phyloP scores from a whole-genome alignment of 1,140 invertebrate species.

The Mamestra configurata region DNA sequence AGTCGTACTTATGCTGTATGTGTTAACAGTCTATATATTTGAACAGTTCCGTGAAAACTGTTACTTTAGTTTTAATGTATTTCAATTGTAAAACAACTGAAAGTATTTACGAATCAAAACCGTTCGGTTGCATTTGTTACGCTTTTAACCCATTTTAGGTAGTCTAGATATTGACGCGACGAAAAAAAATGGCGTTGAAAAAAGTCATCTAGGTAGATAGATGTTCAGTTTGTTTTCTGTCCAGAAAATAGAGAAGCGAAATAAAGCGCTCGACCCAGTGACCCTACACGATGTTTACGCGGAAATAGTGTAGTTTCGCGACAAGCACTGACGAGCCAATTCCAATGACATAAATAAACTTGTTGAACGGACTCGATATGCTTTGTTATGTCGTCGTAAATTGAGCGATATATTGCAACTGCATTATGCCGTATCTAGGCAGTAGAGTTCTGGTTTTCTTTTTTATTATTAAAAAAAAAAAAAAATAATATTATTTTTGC shows the following conservation, averaged over 20 bases:
- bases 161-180: background rate
- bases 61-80: background rate
- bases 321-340: slow-evolving; percentile 31
- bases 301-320: slow-evolving; percentile 38
- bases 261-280: slow-evolving; percentile 26
- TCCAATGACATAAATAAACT: slow-evolving; percentile 42
- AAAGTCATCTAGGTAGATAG: background rate
- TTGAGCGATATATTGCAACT: slow-evolving; percentile 26
- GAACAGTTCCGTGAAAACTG: too few species aligned
- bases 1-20: too few species aligned
- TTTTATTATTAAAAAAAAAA: background rate
- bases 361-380: slow-evolving; percentile 19
- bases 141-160: background rate
- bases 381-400: slow-evolving; percentile 33
- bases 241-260: slow-evolving; percentile 19
- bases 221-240: slow-evolving; percentile 6
- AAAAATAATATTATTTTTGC: too few species aligned
- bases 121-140: background rate
- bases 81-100: slow-evolving; percentile 5
- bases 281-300: slow-evolving; percentile 36
- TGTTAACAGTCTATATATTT: too few species aligned
- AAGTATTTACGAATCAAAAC: slow-evolving; percentile 7
- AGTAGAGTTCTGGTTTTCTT: background rate
- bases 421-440: background rate
- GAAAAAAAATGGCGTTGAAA: background rate